Evolutionary conservation across 2,888 invertebrate species (phyloP).

Genomic region (Linnaemya tessellans): DNA sequence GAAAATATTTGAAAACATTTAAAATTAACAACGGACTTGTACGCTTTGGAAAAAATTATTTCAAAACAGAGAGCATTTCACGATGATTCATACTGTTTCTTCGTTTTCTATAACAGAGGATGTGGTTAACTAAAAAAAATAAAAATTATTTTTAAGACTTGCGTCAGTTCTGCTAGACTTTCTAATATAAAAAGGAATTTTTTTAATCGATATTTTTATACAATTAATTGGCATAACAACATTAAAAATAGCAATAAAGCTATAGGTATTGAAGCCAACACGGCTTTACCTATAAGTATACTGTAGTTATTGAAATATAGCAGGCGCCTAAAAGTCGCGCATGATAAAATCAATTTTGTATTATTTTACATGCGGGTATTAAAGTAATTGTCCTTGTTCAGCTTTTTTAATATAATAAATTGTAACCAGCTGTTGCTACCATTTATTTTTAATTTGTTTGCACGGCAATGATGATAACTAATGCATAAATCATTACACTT

Average conservation of each 20-base stretch:
- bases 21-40: background rate
- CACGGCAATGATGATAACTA: background rate
- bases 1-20: conserved; percentile 20
- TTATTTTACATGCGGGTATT: conserved; percentile 24
- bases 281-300: background rate
- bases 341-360: conserved; percentile 41
- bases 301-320: background rate
- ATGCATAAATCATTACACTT: conserved; percentile 26
- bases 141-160: background rate
- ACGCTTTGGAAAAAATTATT: background rate
- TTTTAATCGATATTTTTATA: conserved; percentile 46
- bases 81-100: conserved; percentile 1
- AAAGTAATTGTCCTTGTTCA: conserved; percentile 24
- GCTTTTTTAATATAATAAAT: conserved; percentile 3
- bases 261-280: conserved; percentile 33
- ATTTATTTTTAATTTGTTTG: background rate
- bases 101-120: background rate
- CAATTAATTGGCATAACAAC: conserved; percentile 45
- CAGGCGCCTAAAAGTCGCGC: conserved; percentile 51
- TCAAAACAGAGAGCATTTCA: background rate
- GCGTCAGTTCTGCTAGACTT: background rate
- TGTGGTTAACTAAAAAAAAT: background rate
- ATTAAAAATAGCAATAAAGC: background rate
- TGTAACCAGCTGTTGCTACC: background rate
- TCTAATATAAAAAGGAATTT: background rate